Percentiles rank a stretch among this genome's conserved stretches.
Evolutionary conservation across 1,140 invertebrate species (phyloP).

Genomic region (Leptopilina clavipes): DNA sequence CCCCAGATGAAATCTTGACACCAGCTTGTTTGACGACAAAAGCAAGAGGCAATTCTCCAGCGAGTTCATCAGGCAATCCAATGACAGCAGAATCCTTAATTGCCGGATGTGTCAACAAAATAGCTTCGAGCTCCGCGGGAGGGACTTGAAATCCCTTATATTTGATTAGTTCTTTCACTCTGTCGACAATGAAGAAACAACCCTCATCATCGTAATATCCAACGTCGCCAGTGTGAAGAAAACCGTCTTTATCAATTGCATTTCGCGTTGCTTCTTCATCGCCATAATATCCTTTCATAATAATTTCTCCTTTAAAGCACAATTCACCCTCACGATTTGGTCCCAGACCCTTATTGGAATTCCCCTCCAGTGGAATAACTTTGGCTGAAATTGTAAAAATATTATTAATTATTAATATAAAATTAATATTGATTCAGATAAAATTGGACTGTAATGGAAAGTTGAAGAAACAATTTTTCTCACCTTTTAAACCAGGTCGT

Average conservation of each 20-base stretch:
- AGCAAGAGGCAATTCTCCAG: constrained; percentile 8
- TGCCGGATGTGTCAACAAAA: constrained; percentile 5
- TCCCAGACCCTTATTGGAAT: not conserved
- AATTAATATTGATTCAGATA: too few relatives aligned
- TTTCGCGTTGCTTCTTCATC: not conserved
- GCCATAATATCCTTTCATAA: constrained; percentile 13
- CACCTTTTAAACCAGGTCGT: not conserved
- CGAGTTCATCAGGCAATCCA: not conserved
- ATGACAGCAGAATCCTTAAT: constrained; percentile 1
- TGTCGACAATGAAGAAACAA: constrained; percentile 12
- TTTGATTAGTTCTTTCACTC: constrained; percentile 15
- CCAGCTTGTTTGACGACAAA: not conserved
- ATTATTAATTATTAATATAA: too few relatives aligned
- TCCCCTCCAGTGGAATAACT: not conserved
- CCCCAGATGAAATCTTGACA: not conserved
- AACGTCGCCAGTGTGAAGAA: constrained; percentile 17
- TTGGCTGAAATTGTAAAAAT: not conserved
- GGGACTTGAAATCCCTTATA: constrained; percentile 18
- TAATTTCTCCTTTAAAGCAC: constrained; percentile 1
- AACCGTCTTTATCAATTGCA: not conserved
- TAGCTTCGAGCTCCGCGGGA: not conserved
- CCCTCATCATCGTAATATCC: not conserved
- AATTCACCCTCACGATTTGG: not conserved
- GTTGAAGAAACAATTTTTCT: too few relatives aligned
- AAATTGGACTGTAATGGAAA: too few relatives aligned